A percentile compares a stretch with the other conserved stretches of the same genome.
Conservation (phyloP, 2,797 vertebrate species). For the Saguinus oedipus region DNA sequence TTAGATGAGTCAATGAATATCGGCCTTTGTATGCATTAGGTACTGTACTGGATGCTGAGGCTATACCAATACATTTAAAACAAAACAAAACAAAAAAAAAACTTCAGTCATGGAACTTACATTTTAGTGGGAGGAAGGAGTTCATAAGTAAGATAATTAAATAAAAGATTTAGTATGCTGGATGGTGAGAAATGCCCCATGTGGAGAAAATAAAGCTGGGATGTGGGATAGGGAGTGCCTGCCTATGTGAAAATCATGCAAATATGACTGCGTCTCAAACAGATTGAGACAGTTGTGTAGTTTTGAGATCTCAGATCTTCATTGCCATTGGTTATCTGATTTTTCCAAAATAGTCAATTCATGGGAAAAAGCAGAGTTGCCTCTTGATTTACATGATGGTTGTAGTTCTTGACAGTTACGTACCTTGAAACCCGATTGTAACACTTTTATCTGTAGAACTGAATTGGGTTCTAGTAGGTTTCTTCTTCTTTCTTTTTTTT, state of each 20-base stretch:
- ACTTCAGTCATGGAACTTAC: not conserved
- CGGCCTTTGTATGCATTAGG: not conserved
- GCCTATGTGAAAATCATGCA: not conserved
- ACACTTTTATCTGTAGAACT: slow-evolving; percentile 1
- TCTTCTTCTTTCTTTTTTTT: not conserved
- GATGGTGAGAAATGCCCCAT: not conserved
- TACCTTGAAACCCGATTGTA: not conserved
- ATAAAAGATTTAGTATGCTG: not conserved
- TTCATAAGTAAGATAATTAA: slow-evolving; percentile 2
- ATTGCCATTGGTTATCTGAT: not conserved
- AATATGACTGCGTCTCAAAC: not conserved
- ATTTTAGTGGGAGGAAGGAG: not conserved
- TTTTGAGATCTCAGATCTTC: not conserved
- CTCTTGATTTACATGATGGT: not conserved
- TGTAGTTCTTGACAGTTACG: not conserved
- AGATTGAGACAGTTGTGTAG: not conserved
- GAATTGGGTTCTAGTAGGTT: not conserved
- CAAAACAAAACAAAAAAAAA: not conserved
- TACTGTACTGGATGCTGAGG: not conserved
- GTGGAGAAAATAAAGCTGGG: not conserved
- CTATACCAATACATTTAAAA: not conserved
- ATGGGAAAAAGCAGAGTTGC: not conserved
- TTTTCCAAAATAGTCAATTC: not conserved
- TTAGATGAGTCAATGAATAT: not conserved
- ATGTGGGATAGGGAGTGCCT: not conserved